Evolutionary conservation across 2,113 vertebrate genomes (phyloP).

Genomic region (Notarius lentiginosus): DNA sequence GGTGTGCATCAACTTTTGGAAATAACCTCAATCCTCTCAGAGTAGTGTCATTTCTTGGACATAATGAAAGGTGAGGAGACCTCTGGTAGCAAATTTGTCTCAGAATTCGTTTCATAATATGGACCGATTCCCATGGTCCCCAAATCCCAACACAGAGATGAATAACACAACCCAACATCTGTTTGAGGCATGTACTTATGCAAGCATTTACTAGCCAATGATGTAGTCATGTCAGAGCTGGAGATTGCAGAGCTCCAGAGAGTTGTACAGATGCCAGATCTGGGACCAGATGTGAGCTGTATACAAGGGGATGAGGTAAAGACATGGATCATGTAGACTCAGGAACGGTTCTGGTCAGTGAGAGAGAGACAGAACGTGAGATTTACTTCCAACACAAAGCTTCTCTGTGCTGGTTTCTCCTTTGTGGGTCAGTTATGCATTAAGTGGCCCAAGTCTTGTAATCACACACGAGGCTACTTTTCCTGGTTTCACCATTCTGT

Average conservation of each 20-base stretch:
- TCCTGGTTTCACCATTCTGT: neutral
- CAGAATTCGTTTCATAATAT: slow-evolving; percentile 17
- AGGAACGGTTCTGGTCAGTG: slow-evolving; percentile 25
- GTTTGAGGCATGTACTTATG: slow-evolving; percentile 7
- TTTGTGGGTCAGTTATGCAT: slow-evolving; percentile 27
- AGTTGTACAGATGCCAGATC: slow-evolving; percentile 21
- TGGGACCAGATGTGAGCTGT: slow-evolving; percentile 26
- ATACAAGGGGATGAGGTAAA: slow-evolving; percentile 23
- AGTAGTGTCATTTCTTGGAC: neutral
- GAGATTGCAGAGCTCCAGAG: neutral
- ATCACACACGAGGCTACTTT: slow-evolving; percentile 32
- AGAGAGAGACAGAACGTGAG: neutral
- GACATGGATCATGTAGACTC: slow-evolving; percentile 31
- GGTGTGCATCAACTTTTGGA: neutral
- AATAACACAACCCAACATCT: slow-evolving; percentile 9
- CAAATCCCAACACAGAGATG: neutral
- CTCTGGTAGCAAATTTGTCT: neutral
- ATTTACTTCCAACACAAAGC: slow-evolving; percentile 28
- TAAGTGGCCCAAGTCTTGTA: slow-evolving; percentile 23
- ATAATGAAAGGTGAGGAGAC: neutral
- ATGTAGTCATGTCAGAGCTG: slow-evolving; percentile 25
- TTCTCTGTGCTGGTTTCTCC: slow-evolving; percentile 22
- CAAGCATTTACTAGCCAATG: slow-evolving; percentile 19
- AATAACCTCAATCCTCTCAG: neutral
- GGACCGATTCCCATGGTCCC: slow-evolving; percentile 2